phyloP scores from a whole-genome alignment of 2,797 vertebrate genomes.

The Eulemur albifrons region DNA sequence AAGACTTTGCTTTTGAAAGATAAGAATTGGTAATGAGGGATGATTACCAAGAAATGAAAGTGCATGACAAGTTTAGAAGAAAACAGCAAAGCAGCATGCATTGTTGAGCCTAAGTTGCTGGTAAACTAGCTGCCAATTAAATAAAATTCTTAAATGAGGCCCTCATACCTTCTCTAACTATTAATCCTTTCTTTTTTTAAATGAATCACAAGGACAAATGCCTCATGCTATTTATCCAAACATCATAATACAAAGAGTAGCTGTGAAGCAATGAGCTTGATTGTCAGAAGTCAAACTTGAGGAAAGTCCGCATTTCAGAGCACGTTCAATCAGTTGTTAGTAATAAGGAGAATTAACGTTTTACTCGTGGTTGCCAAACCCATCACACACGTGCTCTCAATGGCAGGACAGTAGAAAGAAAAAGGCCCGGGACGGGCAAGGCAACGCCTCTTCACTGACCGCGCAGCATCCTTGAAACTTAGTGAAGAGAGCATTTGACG shows the following conservation, averaged over 20 bases:
- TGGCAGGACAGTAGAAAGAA: not conserved
- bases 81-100: not conserved
- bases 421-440: not conserved
- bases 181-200: not conserved
- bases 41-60: not conserved
- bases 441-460: not conserved
- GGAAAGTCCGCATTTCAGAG: not conserved
- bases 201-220: not conserved
- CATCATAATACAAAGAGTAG: not conserved
- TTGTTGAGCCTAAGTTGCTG: not conserved
- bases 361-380: not conserved
- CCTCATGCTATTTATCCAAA: not conserved
- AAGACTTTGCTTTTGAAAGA: not conserved
- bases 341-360: not conserved
- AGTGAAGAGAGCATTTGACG: not conserved
- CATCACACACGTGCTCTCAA: not conserved
- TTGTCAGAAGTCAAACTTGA: not conserved
- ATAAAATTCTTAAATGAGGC: not conserved
- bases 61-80: not conserved
- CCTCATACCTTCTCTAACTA: not conserved
- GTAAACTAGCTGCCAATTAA: not conserved
- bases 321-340: not conserved
- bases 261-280: not conserved
- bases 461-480: not conserved
- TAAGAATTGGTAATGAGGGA: not conserved